A percentile compares a stretch with the other conserved stretches of the same genome.
These are phyloP conservation scores for Poicephalus gulielmi DNA, from an alignment of 2,113 vertebrate genomes.

Conservation along the genomic window DNA sequence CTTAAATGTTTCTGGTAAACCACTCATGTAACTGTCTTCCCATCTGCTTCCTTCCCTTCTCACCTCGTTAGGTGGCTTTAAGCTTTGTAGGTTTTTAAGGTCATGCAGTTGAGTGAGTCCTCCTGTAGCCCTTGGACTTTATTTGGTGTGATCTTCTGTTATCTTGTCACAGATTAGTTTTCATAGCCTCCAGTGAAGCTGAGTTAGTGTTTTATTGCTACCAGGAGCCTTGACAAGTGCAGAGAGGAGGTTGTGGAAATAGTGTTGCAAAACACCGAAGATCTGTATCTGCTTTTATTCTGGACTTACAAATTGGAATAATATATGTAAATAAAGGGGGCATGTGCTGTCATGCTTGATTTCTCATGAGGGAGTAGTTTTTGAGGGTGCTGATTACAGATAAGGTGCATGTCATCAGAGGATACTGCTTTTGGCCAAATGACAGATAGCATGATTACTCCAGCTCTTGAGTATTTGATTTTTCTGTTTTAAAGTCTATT, in stretches of 20 bases:
- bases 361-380: background rate
- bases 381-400: background rate
- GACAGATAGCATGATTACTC: background rate
- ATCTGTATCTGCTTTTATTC: background rate
- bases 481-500: background rate
- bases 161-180: background rate
- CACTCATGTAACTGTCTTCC: background rate
- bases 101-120: background rate
- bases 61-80: background rate
- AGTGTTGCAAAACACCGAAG: background rate
- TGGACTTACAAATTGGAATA: background rate
- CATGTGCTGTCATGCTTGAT: background rate
- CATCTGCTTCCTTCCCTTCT: background rate
- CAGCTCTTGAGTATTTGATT: background rate
- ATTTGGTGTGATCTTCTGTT: background rate
- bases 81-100: background rate
- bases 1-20: constrained; percentile 8
- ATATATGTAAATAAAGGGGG: background rate
- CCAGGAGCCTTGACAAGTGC: background rate
- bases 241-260: background rate
- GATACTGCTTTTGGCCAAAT: background rate
- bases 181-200: background rate
- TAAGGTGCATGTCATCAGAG: background rate
- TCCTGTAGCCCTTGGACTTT: background rate
- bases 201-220: background rate